Conservation (phyloP, 1,140 invertebrate genomes). For the Berghia stephanieae region DNA sequence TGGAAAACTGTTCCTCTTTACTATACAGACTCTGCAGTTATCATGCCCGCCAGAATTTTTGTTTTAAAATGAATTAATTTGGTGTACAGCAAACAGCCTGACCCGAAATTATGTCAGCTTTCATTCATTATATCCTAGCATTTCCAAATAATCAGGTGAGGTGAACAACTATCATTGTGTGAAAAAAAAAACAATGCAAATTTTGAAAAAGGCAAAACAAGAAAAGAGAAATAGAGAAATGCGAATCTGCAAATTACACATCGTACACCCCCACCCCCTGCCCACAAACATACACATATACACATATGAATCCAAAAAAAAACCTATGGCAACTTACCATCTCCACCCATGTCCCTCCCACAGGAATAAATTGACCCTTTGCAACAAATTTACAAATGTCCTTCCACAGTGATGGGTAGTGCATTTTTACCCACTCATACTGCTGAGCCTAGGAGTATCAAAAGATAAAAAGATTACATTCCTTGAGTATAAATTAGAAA, state of each 20-base stretch:
- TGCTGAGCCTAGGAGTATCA: constrained; percentile 72
- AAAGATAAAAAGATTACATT: no score
- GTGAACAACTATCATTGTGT: no score
- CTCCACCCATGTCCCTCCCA: constrained; percentile 72
- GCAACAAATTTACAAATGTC: constrained; percentile 66
- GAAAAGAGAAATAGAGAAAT: neutral
- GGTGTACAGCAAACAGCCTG: no score
- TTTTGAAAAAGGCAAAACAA: neutral
- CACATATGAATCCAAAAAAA: neutral
- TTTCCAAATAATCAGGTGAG: no score
- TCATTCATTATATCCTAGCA: no score
- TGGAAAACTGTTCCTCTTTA: no score
- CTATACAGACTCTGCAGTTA: no score
- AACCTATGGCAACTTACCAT: constrained; percentile 61
- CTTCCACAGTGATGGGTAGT: constrained; percentile 68
- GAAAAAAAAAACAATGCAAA: neutral
- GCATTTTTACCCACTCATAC: constrained; percentile 70
- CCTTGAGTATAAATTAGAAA: no score
- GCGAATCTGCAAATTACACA: neutral
- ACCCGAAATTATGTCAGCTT: no score
- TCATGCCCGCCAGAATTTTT: no score
- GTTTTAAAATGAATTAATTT: no score
- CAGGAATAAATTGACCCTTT: constrained; percentile 68
- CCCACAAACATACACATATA: neutral
- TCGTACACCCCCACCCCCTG: no score